phyloP scores from a whole-genome alignment of 2,797 vertebrate genomes.

The Danio kyathit region DNA sequence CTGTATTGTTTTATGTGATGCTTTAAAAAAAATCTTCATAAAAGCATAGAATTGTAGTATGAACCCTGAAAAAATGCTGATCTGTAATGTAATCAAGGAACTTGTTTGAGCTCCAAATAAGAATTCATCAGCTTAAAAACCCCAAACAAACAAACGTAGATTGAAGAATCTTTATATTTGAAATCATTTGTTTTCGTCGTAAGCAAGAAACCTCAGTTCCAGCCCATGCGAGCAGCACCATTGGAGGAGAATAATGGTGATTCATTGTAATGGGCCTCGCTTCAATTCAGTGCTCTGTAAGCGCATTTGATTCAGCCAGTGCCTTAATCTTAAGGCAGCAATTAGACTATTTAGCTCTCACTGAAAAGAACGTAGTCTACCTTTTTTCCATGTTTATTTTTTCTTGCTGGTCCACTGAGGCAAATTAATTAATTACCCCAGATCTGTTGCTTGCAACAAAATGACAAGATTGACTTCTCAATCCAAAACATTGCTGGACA shows the following conservation, averaged over 20 bases:
- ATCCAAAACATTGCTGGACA: slow-evolving; percentile 56
- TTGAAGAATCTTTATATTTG: background rate
- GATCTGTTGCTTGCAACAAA: slow-evolving; percentile 22
- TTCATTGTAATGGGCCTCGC: background rate
- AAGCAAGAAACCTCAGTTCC: background rate
- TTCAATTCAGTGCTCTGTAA: background rate
- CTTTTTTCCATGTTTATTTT: slow-evolving; percentile 62
- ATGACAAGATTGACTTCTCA: slow-evolving; percentile 25
- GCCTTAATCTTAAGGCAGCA: slow-evolving; percentile 8
- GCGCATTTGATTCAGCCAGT: slow-evolving; percentile 2
- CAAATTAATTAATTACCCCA: slow-evolving; percentile 70
- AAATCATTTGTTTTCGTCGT: background rate
- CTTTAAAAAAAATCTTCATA: no score
- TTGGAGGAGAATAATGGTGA: slow-evolving; percentile 14
- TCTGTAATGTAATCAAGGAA: no score
- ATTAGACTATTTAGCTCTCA: slow-evolving; percentile 18
- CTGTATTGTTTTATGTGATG: no score
- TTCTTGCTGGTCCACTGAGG: slow-evolving; percentile 35
- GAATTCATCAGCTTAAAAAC: background rate
- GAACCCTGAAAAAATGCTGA: no score
- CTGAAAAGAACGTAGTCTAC: background rate
- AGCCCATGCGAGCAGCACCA: background rate
- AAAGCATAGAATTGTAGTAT: no score
- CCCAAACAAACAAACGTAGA: background rate
- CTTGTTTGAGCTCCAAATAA: background rate